phyloP scores from a whole-genome alignment of 2,113 vertebrate genomes.

The Panthera tigris region DNA sequence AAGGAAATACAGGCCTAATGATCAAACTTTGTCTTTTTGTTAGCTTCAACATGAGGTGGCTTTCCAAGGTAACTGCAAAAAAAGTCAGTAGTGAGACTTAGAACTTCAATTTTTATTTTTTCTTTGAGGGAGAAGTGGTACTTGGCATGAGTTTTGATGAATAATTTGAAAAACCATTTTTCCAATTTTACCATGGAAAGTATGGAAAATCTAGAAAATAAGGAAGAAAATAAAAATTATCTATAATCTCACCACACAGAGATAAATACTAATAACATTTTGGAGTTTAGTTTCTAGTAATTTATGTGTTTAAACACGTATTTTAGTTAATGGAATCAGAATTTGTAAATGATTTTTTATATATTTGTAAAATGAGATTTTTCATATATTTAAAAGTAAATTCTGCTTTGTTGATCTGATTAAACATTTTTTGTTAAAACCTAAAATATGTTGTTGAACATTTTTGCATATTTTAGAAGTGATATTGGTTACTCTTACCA shows the following conservation, averaged over 20 bases:
- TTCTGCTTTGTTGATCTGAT: background rate
- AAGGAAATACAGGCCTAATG: background rate
- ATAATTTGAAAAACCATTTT: constrained; percentile 29
- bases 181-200: background rate
- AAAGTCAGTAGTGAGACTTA: background rate
- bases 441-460: background rate
- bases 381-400: constrained; percentile 35
- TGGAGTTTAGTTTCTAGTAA: constrained; percentile 7
- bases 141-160: background rate
- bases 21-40: background rate
- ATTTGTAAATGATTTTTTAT: background rate
- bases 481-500: background rate
- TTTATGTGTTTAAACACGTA: background rate
- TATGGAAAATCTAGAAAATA: background rate
- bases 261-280: background rate
- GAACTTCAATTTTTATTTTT: background rate
- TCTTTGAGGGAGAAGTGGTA: background rate
- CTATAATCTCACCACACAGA: background rate
- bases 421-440: background rate
- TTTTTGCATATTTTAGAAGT: background rate
- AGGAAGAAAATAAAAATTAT: background rate
- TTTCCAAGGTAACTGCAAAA: background rate
- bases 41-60: background rate
- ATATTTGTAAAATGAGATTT: constrained; percentile 8
- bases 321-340: background rate